Conservation (phyloP, 2,113 vertebrate genomes). For the Petromus typicus region DNA sequence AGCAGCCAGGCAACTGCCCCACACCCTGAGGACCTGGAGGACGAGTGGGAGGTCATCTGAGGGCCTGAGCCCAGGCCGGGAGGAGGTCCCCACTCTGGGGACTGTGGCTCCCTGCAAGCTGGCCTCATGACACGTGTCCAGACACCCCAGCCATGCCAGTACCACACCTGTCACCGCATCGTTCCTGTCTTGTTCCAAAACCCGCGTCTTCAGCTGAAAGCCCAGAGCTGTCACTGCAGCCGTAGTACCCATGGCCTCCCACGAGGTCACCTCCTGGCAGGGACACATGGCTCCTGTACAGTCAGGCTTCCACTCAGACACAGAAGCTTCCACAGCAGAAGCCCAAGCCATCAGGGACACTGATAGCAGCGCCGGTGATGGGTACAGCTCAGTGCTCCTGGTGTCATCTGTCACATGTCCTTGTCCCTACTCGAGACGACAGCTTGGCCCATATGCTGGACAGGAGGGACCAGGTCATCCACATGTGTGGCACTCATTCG, state of each 20-base stretch:
- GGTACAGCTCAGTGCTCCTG: neutral
- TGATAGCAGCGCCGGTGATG: neutral
- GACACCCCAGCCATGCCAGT: conserved; percentile 55
- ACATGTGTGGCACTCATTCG: neutral
- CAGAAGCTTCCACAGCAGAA: no score
- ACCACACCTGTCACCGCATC: conserved; percentile 56
- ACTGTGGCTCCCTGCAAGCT: neutral
- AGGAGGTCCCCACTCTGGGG: neutral
- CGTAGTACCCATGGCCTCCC: conserved; percentile 66
- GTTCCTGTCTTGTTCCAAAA: conserved; percentile 75
- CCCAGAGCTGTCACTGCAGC: conserved; percentile 62
- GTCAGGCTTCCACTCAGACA: conserved; percentile 4
- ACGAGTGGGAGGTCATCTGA: conserved; percentile 99
- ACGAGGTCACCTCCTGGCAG: conserved; percentile 65
- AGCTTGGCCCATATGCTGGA: fast-evolving
- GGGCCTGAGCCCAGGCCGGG: neutral
- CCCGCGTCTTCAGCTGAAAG: conserved; percentile 65
- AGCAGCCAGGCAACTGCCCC: conserved; percentile 78
- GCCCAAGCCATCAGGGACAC: neutral
- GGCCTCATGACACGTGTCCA: conserved; percentile 60
- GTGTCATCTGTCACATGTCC: fast-evolving
- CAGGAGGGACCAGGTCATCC: fast-evolving
- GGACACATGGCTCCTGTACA: conserved; percentile 30
- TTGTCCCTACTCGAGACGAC: neutral
- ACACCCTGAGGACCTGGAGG: conserved; percentile 93